Percentiles rank a stretch among this genome's conserved stretches.
These are phyloP conservation scores for Lordiphosa clarofinis DNA, from an alignment of 1,140 invertebrate species.

Conservation along the genomic window DNA sequence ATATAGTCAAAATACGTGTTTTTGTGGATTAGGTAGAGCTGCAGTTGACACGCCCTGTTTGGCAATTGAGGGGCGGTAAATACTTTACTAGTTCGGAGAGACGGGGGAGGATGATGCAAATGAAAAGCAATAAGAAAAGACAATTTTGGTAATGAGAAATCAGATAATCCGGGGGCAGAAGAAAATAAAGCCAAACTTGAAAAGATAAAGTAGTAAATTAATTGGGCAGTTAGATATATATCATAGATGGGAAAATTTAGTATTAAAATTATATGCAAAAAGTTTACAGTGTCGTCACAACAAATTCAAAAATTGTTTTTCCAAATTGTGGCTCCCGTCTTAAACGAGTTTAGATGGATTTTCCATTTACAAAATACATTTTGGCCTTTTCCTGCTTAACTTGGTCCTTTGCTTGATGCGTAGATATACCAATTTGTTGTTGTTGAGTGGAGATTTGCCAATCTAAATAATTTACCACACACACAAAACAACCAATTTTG, in stretches of 20 bases:
- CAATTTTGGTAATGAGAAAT: conserved; percentile 40
- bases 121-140: too few species aligned
- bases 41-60: conserved; percentile 47
- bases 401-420: background rate
- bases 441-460: conserved; percentile 44
- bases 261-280: too few species aligned
- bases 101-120: background rate
- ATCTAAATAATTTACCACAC: conserved; percentile 68
- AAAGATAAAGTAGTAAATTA: too few species aligned
- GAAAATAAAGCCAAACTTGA: background rate
- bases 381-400: too few species aligned
- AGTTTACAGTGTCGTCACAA: too few species aligned
- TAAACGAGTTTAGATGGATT: too few species aligned
- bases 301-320: too few species aligned
- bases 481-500: conserved; percentile 22
- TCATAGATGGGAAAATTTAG: too few species aligned
- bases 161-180: conserved; percentile 20
- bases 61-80: conserved; percentile 45
- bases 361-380: too few species aligned
- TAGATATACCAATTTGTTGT: background rate
- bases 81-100: conserved; percentile 51
- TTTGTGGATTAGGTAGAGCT: conserved; percentile 31
- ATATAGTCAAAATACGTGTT: too few species aligned
- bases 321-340: too few species aligned
- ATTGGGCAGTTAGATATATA: too few species aligned